Base-by-base conservation (phyloP, 2,888 invertebrate species). In the Archips crataeganus region DNA sequence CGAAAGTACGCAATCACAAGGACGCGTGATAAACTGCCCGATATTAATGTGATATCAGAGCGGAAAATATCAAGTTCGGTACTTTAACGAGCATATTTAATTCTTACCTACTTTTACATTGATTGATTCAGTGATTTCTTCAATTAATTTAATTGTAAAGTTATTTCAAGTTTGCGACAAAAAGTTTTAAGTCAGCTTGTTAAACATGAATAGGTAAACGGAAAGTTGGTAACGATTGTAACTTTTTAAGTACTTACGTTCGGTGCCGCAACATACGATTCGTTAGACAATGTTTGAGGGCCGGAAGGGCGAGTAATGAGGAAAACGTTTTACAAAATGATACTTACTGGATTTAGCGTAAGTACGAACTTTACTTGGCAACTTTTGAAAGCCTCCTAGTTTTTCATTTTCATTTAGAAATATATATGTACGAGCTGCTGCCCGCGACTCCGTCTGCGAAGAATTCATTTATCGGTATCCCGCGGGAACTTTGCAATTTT, bases 261-360 rank as follows among this genome's bases (percentile, higher is more conserved):
- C n/a, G 15, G 49, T 54, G 64, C 69, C 62, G 62, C 45, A 60
- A 60, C 36, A 70, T 45, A 66, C 47, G 57, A 66, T 87, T 89
- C 84, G 84, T 88, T 87, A 87, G 81, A 78, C 79, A 75, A 77
- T 80, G 82, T 84, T 87, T 84, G 85, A 80, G 80, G 80, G 78
- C 78, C 78, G 79, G 77, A 78, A 82, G 78, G 80, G 79, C 76
- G 78, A 80, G 82, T 91, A 88, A 91, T 88, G 88, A 91, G 88
- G 87, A 90, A 89, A 90, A 88, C 83, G 86, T 81, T 84, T 80
- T 74, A 81, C 79, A 75, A 83, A 84, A 81, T 85, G 83, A 85
- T 85, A 82, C 81, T 79, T 85, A 82, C 81, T 79, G 79, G 79
- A 78, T 77, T 79, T 80, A 77, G 85, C 23, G 82, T 81, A n/a